Conservation (phyloP, 2,113 vertebrate species). For the Gila orcuttii region DNA sequence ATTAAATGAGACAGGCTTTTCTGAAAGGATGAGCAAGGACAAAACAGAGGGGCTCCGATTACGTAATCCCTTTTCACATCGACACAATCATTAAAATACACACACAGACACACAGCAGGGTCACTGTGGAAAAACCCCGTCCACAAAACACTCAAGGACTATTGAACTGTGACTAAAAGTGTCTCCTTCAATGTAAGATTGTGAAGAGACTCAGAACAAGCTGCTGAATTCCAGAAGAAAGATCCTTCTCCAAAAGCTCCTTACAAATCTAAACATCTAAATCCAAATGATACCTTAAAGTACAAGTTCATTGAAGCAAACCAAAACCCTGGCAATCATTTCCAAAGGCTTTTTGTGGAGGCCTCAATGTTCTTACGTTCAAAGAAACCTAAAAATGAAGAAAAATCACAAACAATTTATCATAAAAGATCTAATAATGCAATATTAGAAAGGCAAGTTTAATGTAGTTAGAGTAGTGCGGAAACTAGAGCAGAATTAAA, state of each 20-base stretch:
- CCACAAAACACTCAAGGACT: not conserved
- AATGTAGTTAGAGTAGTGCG: not conserved
- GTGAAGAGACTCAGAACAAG: not conserved
- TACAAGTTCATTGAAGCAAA: not conserved
- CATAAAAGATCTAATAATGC: not conserved
- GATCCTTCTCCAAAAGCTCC: not conserved
- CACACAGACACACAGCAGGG: constrained; percentile 1
- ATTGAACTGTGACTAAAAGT: constrained; percentile 19
- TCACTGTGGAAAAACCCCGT: not conserved
- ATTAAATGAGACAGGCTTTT: constrained; percentile 57
- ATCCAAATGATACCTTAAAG: not conserved
- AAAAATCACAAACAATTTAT: not conserved
- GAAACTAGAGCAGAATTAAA: not conserved
- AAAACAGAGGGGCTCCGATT: constrained; percentile 59
- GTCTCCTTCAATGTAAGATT: not conserved
- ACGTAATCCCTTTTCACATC: constrained; percentile 30
- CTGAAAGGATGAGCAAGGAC: constrained; percentile 57
- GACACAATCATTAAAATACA: constrained; percentile 13
- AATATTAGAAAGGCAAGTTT: not conserved
- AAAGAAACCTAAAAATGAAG: not conserved
- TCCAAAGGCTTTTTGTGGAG: not conserved
- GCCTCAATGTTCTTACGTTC: not conserved
- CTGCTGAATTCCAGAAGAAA: not conserved
- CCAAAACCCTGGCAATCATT: not conserved
- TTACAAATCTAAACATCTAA: not conserved